phyloP scores from a whole-genome alignment of 2,888 invertebrate genomes.

The Aporophyla lueneburgensis region DNA sequence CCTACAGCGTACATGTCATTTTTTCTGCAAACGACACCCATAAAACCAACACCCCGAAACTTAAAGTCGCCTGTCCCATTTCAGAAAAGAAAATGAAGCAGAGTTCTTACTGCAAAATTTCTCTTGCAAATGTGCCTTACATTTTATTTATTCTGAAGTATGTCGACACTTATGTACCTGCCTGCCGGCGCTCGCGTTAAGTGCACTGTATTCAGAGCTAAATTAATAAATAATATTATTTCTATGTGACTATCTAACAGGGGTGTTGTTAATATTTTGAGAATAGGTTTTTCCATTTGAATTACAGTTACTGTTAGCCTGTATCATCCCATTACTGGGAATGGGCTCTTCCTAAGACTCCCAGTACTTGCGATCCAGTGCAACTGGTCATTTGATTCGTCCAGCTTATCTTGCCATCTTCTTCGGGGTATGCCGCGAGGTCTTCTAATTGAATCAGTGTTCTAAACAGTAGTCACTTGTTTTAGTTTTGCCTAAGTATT shows the following conservation, averaged over 20 bases:
- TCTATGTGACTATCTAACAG: conserved; percentile 22
- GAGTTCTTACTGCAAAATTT: conserved; percentile 55
- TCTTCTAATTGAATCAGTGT: background rate
- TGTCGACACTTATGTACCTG: conserved; percentile 54
- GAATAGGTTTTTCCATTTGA: too few relatives aligned
- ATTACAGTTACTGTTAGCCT: too few relatives aligned
- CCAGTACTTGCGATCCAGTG: background rate
- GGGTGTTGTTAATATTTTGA: background rate
- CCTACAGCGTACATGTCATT: conserved; percentile 3
- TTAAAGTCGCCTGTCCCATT: conserved; percentile 56
- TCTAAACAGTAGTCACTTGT: background rate
- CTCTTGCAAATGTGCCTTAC: conserved; percentile 50
- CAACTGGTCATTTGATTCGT: background rate
- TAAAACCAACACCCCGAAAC: conserved; percentile 54
- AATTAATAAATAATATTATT: conserved; percentile 52
- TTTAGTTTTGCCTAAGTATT: background rate
- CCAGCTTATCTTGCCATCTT: background rate
- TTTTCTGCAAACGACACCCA: conserved; percentile 35
- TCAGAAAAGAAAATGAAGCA: conserved; percentile 50
- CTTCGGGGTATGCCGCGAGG: background rate
- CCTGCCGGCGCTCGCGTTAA: conserved; percentile 35
- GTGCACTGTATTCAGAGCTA: conserved; percentile 36
- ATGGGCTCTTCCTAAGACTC: background rate
- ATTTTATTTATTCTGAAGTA: conserved; percentile 54
- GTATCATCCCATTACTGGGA: too few relatives aligned